Percentiles rank a stretch among this genome's conserved stretches.
Evolutionary conservation across 1,140 invertebrate species (phyloP).

Genomic region (Lanistes nyassanus): DNA sequence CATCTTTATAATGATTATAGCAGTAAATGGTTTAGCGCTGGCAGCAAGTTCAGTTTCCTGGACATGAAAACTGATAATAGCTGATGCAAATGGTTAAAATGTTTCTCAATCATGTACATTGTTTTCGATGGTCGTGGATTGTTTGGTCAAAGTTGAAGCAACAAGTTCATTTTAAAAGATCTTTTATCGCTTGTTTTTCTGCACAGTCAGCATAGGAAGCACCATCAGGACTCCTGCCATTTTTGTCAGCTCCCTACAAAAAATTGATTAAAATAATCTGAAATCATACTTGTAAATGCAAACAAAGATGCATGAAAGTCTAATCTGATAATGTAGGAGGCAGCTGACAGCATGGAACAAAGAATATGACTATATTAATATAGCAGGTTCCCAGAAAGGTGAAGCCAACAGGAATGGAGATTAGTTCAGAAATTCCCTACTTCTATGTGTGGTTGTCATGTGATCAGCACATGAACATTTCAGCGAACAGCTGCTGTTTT

Average conservation of each 20-base stretch:
- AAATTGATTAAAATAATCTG: conserved; percentile 35
- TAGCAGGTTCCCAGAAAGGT: too few species aligned
- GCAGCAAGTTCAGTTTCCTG: neutral
- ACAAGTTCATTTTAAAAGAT: conserved; percentile 71
- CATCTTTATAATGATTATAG: neutral
- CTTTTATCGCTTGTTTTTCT: conserved; percentile 91
- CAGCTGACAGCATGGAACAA: too few species aligned
- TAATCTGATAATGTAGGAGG: neutral
- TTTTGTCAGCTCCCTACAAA: conserved; percentile 83
- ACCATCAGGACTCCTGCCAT: conserved; percentile 87
- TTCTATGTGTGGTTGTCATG: conserved; percentile 2
- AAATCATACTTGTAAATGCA: too few species aligned
- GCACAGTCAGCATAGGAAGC: conserved; percentile 86
- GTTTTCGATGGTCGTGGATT: neutral
- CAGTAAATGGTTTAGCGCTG: neutral
- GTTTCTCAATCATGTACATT: neutral
- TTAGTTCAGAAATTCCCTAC: too few species aligned
- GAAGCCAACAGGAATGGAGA: too few species aligned
- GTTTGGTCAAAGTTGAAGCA: neutral
- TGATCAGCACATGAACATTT: too few species aligned
- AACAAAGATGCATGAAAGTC: neutral
- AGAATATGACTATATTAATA: too few species aligned
- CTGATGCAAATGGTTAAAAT: neutral
- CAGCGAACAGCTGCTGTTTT: too few species aligned
- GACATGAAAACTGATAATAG: neutral